A percentile compares a stretch with the other conserved stretches of the same genome.
Conservation (phyloP, 2,888 invertebrate genomes). For the Diploptera punctata region DNA sequence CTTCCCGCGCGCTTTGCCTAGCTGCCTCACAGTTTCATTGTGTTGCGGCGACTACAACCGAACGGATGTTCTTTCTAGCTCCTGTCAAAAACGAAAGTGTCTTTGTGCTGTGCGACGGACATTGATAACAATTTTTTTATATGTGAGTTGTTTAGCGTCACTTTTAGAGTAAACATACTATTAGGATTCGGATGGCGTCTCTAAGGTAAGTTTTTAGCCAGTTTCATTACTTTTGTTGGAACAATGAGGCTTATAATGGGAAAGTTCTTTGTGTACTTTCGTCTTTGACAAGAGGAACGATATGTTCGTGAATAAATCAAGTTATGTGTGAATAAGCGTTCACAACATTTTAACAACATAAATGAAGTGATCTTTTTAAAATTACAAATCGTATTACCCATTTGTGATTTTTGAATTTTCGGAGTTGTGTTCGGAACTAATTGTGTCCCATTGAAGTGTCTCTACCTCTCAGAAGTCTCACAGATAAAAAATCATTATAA, state of each 20-base stretch:
- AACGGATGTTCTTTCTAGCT: neutral
- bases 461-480: too few relatives aligned
- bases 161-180: neutral
- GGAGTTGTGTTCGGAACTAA: too few relatives aligned
- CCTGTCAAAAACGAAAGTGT: neutral
- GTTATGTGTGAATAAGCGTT: neutral
- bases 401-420: too few relatives aligned
- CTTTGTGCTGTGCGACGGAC: conserved; percentile 16
- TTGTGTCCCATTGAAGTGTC: too few relatives aligned
- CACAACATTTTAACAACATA: too few relatives aligned
- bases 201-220: conserved; percentile 4
- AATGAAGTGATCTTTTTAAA: too few relatives aligned
- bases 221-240: neutral
- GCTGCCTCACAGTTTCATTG: conserved; percentile 10
- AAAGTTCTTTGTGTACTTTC: conserved; percentile 6
- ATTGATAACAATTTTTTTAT: neutral
- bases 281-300: neutral
- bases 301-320: neutral
- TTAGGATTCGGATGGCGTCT: conserved; percentile 25
- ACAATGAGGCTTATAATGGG: conserved; percentile 3
- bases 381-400: too few relatives aligned
- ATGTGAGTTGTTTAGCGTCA: conserved; percentile 3
- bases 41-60: neutral
- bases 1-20: neutral
- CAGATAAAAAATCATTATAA: too few relatives aligned